phyloP scores from a whole-genome alignment of 2,113 vertebrate species.

The Microcebus ravelobensis region DNA sequence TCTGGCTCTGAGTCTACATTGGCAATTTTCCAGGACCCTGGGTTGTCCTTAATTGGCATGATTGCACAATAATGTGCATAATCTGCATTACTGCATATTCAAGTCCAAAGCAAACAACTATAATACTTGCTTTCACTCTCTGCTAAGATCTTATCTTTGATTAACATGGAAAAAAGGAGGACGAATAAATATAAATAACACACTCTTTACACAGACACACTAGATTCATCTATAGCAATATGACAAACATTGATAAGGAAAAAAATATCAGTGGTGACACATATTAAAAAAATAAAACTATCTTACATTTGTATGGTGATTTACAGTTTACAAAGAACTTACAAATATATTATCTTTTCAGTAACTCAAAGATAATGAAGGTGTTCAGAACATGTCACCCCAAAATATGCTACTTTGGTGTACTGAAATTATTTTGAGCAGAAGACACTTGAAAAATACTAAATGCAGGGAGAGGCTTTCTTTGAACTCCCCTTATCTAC shows the following conservation, averaged over 20 bases:
- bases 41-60: constrained; percentile 66
- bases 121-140: constrained; percentile 58
- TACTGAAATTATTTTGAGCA: neutral
- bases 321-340: neutral
- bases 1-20: constrained; percentile 45
- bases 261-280: neutral
- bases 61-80: constrained; percentile 70
- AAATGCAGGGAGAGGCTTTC: neutral
- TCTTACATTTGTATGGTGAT: neutral
- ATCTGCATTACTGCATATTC: constrained; percentile 61
- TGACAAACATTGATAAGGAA: constrained; percentile 42
- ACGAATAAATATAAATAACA: constrained; percentile 38
- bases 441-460: neutral
- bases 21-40: constrained; percentile 61
- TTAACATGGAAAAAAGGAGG: constrained; percentile 49
- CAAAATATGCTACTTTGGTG: neutral
- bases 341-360: neutral
- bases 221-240: neutral
- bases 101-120: constrained; percentile 52
- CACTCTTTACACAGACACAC: constrained; percentile 6
- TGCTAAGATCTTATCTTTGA: constrained; percentile 51
- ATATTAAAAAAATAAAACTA: constrained; percentile 38
- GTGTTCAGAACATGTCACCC: neutral
- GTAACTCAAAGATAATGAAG: neutral
- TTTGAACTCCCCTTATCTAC: neutral